A percentile compares a stretch with the other conserved stretches of the same genome.
These are phyloP conservation scores for Ageneiosus marmoratus DNA, from an alignment of 2,113 vertebrate genomes.

Conservation along the genomic window DNA sequence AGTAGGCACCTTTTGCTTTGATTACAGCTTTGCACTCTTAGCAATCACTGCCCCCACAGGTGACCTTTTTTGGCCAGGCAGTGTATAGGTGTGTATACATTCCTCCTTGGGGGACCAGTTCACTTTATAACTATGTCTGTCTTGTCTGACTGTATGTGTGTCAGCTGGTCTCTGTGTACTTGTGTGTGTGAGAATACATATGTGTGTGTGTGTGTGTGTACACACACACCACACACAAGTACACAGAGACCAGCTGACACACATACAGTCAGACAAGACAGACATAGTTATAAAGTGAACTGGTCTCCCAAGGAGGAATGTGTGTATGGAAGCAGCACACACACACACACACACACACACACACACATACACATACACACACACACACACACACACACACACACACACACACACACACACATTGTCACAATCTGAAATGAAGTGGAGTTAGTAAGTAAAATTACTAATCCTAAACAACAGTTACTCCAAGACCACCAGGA, in stretches of 20 bases:
- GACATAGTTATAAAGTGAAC: background rate
- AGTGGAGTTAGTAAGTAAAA: background rate
- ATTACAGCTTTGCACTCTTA: too few relatives aligned
- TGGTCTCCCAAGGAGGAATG: background rate
- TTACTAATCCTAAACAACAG: background rate
- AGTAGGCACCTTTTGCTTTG: too few relatives aligned
- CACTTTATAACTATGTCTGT: background rate
- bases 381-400: too few relatives aligned
- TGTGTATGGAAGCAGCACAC: background rate
- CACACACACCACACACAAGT: background rate
- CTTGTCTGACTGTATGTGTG: background rate
- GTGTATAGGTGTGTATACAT: background rate
- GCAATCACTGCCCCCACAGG: too few relatives aligned
- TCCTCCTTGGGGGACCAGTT: background rate
- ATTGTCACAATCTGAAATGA: background rate
- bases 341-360: background rate
- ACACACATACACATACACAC: too few relatives aligned
- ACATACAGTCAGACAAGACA: background rate
- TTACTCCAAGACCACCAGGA: background rate
- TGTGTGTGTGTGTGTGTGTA: too few relatives aligned
- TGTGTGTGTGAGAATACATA: too few relatives aligned
- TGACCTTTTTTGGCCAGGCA: too few relatives aligned
- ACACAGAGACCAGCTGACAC: background rate
- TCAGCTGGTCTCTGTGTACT: background rate
- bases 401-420: too few relatives aligned